Evolutionary conservation across 2,888 invertebrate genomes (phyloP), one percentile per base, ranked within the genome.

Genomic region (Pachycephus smyrnensis): DNA sequence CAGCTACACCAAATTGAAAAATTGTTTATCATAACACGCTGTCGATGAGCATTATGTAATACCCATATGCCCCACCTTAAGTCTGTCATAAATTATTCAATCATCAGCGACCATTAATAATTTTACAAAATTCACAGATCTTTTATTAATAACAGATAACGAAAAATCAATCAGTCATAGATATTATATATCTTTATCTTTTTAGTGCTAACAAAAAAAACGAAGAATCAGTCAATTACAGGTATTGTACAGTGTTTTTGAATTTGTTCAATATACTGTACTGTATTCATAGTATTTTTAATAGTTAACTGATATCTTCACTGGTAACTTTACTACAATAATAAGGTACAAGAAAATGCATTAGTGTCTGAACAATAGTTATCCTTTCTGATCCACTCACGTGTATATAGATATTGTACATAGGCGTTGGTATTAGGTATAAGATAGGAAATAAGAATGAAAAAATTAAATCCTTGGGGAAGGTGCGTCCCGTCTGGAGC

Each of bases 401-500:
- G 23, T 23, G 55, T 55, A 55, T 55, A 35, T 35, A 35, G 35
- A 35, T 35, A 23, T 15, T 55, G 23, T 55, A 23, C 55, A 55
- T 55, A 23, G 55, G 23, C 23, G 55, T 55, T 55, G 23, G 23
- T 55, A 23, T 55, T 55, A 23, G 23, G 55, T 55, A 55, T 55
- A 55, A 55, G 55, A 55, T 55, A 23, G 35, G 77, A 73, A 79
- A 33, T 76, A 79, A 80, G 79, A 81, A 75, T 40, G 37, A 79
- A 77, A 73, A 79, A 80, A 77, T 71, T 33, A 15, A 71, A 71
- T 71, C 71, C 71, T 71, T 23, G 74, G 75, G 77, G 81, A 82
- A 76, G 84, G 83, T 80, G 83, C 82, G 84, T 83, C 83, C 77
- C 33, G 33, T 77, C 73, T 31, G 71, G n/a, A 12, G 88, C 85